phyloP scores from a whole-genome alignment of 2,888 invertebrate species.

The Eumerus sabulonum region DNA sequence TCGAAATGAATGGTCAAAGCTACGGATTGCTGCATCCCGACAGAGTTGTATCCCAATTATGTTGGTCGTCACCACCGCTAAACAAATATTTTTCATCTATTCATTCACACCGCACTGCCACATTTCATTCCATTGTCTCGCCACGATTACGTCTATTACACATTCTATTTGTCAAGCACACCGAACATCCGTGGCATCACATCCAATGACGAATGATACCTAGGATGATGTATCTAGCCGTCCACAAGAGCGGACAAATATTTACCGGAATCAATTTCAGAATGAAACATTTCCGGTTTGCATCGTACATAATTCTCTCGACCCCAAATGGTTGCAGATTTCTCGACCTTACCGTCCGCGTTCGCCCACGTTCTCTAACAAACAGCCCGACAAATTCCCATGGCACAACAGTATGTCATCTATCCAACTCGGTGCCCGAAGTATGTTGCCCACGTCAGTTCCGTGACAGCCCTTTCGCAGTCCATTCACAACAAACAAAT shows the following conservation, averaged over 20 bases:
- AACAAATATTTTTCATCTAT: too few species aligned
- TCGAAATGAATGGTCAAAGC: too few species aligned
- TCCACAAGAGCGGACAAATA: slow-evolving; percentile 37
- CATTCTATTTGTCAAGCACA: too few species aligned
- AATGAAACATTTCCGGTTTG: slow-evolving; percentile 59
- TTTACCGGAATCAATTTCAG: slow-evolving; percentile 56
- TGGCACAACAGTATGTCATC: too few species aligned
- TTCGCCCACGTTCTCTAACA: slow-evolving; percentile 6
- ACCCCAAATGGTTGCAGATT: slow-evolving; percentile 19
- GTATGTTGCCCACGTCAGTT: background rate
- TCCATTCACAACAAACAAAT: slow-evolving; percentile 42
- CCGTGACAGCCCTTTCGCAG: slow-evolving; percentile 10
- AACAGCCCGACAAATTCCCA: background rate
- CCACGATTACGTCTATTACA: too few species aligned
- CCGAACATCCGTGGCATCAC: too few species aligned
- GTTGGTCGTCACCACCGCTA: too few species aligned
- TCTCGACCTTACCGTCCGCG: background rate
- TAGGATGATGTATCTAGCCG: slow-evolving; percentile 4
- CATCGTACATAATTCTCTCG: slow-evolving; percentile 39
- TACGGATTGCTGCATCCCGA: too few species aligned
- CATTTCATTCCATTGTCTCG: too few species aligned
- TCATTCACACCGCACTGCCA: too few species aligned
- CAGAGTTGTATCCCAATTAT: too few species aligned
- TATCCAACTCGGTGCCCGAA: background rate
- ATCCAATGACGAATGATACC: background rate